Base-by-base conservation (phyloP, 2,888 invertebrate genomes). In the Penaeus monodon region DNA sequence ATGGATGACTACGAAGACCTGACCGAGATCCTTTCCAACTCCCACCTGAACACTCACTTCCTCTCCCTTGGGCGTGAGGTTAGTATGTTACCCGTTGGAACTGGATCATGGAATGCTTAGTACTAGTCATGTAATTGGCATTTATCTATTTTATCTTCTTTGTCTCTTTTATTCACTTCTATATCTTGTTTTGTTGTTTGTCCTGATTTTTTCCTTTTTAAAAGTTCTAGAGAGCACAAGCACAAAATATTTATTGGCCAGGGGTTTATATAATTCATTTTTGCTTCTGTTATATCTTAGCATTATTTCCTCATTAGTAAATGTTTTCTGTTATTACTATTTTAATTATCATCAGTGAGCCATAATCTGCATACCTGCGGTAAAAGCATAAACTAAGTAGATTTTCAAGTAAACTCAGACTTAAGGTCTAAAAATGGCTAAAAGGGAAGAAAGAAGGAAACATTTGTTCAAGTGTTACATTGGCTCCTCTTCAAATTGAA, bases 31-130 rank as follows among this genome's bases (percentile, higher is more conserved):
- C 96, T 99, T 93, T 96, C 97, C 3, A 99, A 99, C 93, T 95
- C 96, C 2, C 96, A 98, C 91, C 94, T 99, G 90, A 99, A 97
- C 92, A 96, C 96, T 91, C 96, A 98, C 92, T 99, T 99, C 92
- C 93, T 97, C 64, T 97, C 96, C 91, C 94, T 99, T 90, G 99
- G 96, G 6, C 95, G 99, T 92, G 99, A 99, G 94, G 96, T 96
- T 29, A 44, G 86, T 82, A 0, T 27, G 17, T 24, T n/a, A 22
- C 22, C 12, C 27, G 17, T 20, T 2, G 57, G 57, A 17, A 57
- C 57, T 57, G 17, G 57, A 14, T 57, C 20, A 0, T 17, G 2
- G 57, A 12, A 17, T 20, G 14, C 17, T 57, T 57, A 44, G 14
- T 17, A 57, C 57, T 57, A 20, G 57, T 57, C 17, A 33, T 57